Base-by-base conservation (phyloP, 2,797 vertebrate genomes). In the Thaleichthys pacificus region DNA sequence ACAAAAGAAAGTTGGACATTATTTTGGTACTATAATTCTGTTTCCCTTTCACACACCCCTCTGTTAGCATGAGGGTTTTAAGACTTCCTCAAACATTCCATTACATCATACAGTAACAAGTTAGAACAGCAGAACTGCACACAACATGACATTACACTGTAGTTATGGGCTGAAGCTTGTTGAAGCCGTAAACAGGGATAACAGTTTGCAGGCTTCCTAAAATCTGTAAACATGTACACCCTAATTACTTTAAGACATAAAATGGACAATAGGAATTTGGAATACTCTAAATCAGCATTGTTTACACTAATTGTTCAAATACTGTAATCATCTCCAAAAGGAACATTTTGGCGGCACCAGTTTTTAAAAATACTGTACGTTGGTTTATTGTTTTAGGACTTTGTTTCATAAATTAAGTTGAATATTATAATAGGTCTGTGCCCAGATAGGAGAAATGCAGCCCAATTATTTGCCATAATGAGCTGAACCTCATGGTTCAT, bases 401-500 rank as follows among this genome's bases (percentile, higher is more conserved):
- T 42, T 42, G 38, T 47, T 42, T 42, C 11, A 42, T 42, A 42
- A 42, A 42, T 42, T 0, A 42, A 42, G 2, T 42, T 42, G 9
- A 42, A 42, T 47, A 47, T 47, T 14, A 47, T 47, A 47, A 47
- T 47, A n/a, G 42, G 42, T 47, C 42, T 47, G 42, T 47, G 42
- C 8, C 11, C 42, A 14, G 11, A 47, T 47, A 47, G 42, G 12
- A 47, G 2, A 47, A 47, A 47, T 47, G 9, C 42, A 47, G 42
- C 6, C 51, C 15, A 56, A 56, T n/a, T 17, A 56, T 56, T 56
- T 56, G 17, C 51, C 19, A n/a, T 56, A 12, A 24, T 21, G 5
- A 24, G 15, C 28, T 2, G 69, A 61, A 61, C 75, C 74, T 75
- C n/a, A 0, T 17, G 67, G 63, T 71, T 15, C 0, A 76, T 6